Evolutionary conservation across 2,888 invertebrate species (phyloP).

Genomic region (Dryocosmus kuriphilus): DNA sequence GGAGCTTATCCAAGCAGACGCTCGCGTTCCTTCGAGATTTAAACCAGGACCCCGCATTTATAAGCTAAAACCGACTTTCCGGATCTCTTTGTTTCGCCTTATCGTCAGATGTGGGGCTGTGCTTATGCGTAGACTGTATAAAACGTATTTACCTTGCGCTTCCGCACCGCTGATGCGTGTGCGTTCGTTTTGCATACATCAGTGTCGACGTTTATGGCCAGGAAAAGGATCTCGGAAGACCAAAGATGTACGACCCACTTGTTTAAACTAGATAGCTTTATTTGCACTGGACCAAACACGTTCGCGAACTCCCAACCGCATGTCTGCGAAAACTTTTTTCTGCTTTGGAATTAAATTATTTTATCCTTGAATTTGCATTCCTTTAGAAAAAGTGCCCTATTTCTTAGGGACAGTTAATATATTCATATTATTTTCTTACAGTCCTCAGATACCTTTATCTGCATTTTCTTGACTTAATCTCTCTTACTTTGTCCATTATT

Average conservation of each 20-base stretch:
- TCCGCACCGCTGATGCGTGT: conserved; percentile 32
- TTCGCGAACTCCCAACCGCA: not conserved
- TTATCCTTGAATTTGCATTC: not conserved
- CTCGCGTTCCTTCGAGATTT: conserved; percentile 25
- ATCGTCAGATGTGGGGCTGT: conserved; percentile 25
- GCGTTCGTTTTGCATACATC: conserved; percentile 23
- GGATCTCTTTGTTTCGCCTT: conserved; percentile 32
- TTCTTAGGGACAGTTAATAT: too few relatives aligned
- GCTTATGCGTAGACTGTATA: conserved; percentile 17
- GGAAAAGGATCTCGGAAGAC: conserved; percentile 13
- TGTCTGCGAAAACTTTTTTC: not conserved
- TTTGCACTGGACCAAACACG: conserved; percentile 7
- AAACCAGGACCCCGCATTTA: not conserved
- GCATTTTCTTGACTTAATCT: too few relatives aligned
- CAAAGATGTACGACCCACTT: conserved; percentile 25
- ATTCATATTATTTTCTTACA: too few relatives aligned
- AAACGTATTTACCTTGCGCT: conserved; percentile 29
- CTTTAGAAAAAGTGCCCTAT: too few relatives aligned
- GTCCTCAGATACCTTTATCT: too few relatives aligned
- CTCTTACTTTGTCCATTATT: too few relatives aligned
- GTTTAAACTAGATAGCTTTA: conserved; percentile 27
- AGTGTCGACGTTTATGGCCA: conserved; percentile 4
- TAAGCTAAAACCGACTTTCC: conserved; percentile 14
- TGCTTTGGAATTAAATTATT: not conserved
- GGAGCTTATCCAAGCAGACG: conserved; percentile 37